Conservation (phyloP, 2,797 vertebrate species). For the Macropodus opercularis region DNA sequence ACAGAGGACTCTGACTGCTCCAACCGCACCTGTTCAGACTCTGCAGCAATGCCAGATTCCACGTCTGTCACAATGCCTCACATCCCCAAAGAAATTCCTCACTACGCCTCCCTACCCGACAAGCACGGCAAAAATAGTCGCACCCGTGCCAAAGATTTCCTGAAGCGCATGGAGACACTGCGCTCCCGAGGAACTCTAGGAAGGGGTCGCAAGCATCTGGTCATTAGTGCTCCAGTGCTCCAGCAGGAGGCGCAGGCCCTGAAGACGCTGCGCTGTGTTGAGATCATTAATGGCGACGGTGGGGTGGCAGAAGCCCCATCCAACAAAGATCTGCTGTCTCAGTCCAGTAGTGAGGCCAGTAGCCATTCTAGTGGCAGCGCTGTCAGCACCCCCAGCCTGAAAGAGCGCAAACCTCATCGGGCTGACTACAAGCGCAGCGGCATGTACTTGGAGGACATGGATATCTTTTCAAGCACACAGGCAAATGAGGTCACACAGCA, state of each 20-base stretch:
- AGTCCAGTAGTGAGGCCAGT: constrained; percentile 85
- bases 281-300: constrained; percentile 85
- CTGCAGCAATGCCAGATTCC: constrained; percentile 83
- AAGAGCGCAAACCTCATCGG: constrained; percentile 85
- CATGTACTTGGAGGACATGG: constrained; percentile 95
- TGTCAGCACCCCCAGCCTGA: constrained; percentile 85
- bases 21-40: constrained; percentile 80
- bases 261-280: constrained; percentile 84
- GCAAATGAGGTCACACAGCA: constrained; percentile 80
- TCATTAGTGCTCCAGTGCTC: constrained; percentile 88
- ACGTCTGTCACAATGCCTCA: constrained; percentile 71
- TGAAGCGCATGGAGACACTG: constrained; percentile 92
- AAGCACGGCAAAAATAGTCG: constrained; percentile 85
- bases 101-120: constrained; percentile 70
- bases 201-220: constrained; percentile 80
- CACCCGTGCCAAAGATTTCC: constrained; percentile 88
- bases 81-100: constrained; percentile 75
- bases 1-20: constrained; percentile 83
- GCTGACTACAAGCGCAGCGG: constrained; percentile 90
- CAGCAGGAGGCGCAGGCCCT: constrained; percentile 85
- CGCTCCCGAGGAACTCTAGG: constrained; percentile 81
- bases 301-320: constrained; percentile 57
- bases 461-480: constrained; percentile 85
- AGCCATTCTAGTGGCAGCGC: constrained; percentile 85
- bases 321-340: constrained; percentile 48